These are phyloP conservation scores for Antigone vipio DNA, from an alignment of 2,113 vertebrate species.

Conservation along the genomic window DNA sequence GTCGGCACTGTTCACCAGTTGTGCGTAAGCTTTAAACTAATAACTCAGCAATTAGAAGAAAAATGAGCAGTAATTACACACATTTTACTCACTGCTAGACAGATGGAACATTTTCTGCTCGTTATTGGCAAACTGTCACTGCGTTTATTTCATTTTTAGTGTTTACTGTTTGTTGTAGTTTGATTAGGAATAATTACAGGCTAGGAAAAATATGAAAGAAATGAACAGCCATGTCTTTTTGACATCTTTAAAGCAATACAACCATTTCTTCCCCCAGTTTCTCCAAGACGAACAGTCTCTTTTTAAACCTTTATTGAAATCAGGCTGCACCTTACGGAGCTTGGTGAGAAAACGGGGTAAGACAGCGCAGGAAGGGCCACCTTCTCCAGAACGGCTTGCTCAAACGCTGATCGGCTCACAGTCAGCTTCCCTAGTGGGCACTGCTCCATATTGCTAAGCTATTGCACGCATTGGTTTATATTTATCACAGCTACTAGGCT, in stretches of 20 bases:
- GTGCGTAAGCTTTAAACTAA: constrained; percentile 78
- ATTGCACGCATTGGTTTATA: neutral
- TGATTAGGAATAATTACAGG: constrained; percentile 80
- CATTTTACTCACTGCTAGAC: constrained; percentile 79
- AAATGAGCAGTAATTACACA: constrained; percentile 84
- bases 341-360: neutral
- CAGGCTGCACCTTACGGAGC: neutral
- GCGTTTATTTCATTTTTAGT: constrained; percentile 78
- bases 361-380: neutral
- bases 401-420: neutral
- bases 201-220: constrained; percentile 72
- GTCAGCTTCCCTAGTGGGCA: neutral
- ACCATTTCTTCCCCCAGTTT: neutral
- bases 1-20: constrained; percentile 70
- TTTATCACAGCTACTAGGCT: neutral
- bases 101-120: constrained; percentile 77
- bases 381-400: neutral
- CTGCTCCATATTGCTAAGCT: neutral
- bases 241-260: constrained; percentile 43
- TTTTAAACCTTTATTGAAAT: neutral
- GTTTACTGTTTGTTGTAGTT: constrained; percentile 81
- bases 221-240: constrained; percentile 60
- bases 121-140: constrained; percentile 80
- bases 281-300: neutral
- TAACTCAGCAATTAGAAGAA: constrained; percentile 84